phyloP scores from a whole-genome alignment of 2,797 vertebrate genomes.

The Amniataba percoides region DNA sequence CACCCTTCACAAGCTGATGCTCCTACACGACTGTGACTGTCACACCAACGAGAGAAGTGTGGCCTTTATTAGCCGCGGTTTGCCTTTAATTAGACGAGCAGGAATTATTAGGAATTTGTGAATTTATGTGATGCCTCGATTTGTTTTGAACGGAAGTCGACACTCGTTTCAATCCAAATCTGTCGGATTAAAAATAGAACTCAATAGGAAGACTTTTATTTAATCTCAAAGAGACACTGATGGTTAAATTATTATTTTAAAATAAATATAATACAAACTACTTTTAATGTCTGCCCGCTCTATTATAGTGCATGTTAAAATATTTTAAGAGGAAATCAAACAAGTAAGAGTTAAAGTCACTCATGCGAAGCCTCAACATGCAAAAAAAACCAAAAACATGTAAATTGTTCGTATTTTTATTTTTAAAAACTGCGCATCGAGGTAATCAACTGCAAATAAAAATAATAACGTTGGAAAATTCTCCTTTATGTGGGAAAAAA shows the following conservation, averaged over 20 bases:
- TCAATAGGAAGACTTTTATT: not conserved
- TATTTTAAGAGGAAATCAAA: not conserved
- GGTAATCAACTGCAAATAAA: not conserved
- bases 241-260: not conserved
- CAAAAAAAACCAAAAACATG: not conserved
- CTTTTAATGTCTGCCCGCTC: not conserved
- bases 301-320: not conserved
- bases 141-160: not conserved
- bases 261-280: not conserved
- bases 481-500: not conserved
- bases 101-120: not conserved
- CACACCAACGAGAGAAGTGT: constrained; percentile 14
- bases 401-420: not conserved
- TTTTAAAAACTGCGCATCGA: constrained; percentile 57
- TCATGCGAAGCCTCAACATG: not conserved
- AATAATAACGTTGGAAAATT: not conserved
- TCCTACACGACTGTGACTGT: constrained; percentile 11
- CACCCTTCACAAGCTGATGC: not conserved
- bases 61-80: constrained; percentile 4
- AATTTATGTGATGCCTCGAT: not conserved
- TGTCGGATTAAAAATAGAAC: not conserved
- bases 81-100: constrained; percentile 8
- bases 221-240: not conserved
- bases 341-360: not conserved
- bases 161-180: not conserved